Base-by-base conservation (phyloP, 2,113 vertebrate species). In the Passer domesticus region DNA sequence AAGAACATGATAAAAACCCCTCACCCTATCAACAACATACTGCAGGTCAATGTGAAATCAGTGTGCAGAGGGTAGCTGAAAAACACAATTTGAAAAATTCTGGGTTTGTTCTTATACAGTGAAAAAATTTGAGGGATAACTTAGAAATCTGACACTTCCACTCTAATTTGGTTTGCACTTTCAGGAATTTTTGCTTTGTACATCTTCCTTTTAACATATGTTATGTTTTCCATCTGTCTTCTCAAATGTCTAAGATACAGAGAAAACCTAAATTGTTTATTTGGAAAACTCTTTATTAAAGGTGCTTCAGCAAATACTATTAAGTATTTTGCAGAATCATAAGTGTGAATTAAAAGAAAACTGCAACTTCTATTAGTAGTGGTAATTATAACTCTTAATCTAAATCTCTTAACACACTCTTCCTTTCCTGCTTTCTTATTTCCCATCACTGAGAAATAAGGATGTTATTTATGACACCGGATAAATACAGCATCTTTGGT, bases 211-310 rank as follows among this genome's bases (percentile, higher is more conserved):
- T 95, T 96, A 94, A 92, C 82, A 83, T 96, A 95, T 79, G 78
- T 90, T 96, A 73, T 85, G 78, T 94, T 96, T 96, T 94, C 95
- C 95, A 96, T 97, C 95, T 97, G 94, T 94, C 83, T 94, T 94
- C 58, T 96, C 91, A 96, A 89, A 95, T 96, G 81, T 72, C 83
- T 88, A 1, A 83, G 89, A 93, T 90, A 46, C 58, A 76, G 88
- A 80, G 69, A 87, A 66, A 77, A 64, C 49, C 69, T 94, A 60
- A 60, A 59, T 50, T 27, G 74, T 90, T 74, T 90, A 60, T 94
- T 96, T 83, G 62, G 53, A 95, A 82, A 84, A 74, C 44, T 91
- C 27, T 76, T 70, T 83, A 93, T 53, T 89, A 90, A 63, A 44
- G 43, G 33, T 41, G 56, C 56, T 89, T 90, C 56, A 69, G 62